phyloP scores from a whole-genome alignment of 1,140 invertebrate genomes.

The Hesperophylax magnus region DNA sequence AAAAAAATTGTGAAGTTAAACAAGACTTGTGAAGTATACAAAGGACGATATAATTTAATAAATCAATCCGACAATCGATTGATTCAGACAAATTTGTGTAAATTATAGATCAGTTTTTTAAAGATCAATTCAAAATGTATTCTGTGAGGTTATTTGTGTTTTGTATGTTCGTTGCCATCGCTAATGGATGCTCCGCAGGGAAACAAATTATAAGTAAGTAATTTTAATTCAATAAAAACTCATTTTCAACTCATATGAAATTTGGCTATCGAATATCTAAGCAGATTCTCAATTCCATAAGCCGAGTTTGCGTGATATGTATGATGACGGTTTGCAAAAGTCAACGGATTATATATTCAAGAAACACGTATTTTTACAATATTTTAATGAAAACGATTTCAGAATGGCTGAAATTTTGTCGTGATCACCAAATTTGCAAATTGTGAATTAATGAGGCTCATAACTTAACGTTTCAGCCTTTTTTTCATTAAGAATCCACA shows the following conservation, averaged over 20 bases:
- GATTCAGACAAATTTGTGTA: slow-evolving; percentile 41
- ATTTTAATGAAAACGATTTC: slow-evolving; percentile 8
- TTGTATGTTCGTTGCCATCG: slow-evolving; percentile 22
- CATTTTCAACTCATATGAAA: background rate
- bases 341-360: background rate
- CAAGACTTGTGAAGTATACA: slow-evolving; percentile 16
- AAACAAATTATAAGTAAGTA: slow-evolving; percentile 56
- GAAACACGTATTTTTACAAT: background rate
- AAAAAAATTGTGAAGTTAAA: slow-evolving; percentile 25
- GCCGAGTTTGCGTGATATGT: too few species aligned
- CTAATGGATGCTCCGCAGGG: slow-evolving; percentile 44
- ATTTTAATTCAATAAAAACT: background rate
- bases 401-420: background rate
- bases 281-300: too few species aligned
- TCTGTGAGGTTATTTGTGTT: slow-evolving; percentile 51
- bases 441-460: background rate
- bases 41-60: slow-evolving; percentile 25
- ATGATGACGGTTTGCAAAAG: background rate
- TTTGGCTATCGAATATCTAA: background rate
- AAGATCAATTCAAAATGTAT: slow-evolving; percentile 44
- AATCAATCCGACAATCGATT: slow-evolving; percentile 26
- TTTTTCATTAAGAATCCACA: background rate
- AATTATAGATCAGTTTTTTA: slow-evolving; percentile 39
- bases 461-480: background rate
- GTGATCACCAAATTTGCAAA: background rate